Evolutionary conservation across 2,113 vertebrate species (phyloP).

Genomic region (Vicugna pacos): DNA sequence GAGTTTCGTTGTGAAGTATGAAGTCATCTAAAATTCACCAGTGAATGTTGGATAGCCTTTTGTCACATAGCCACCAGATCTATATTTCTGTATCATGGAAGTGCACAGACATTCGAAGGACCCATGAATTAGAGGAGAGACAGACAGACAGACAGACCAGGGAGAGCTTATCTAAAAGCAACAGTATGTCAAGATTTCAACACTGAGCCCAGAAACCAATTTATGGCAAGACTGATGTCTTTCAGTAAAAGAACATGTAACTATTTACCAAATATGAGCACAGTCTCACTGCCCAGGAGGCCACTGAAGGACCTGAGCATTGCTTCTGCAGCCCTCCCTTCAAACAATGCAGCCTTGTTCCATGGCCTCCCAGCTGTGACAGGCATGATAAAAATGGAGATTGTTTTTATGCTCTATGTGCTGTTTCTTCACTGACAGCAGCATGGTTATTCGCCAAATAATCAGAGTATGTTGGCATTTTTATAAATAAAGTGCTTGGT

Average conservation of each 20-base stretch:
- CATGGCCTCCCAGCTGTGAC: slow-evolving; percentile 73
- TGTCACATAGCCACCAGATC: neutral
- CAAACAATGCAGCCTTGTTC: slow-evolving; percentile 79
- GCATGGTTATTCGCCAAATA: slow-evolving; percentile 78
- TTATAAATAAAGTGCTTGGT: slow-evolving; percentile 78
- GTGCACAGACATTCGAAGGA: neutral
- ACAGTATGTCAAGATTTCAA: neutral
- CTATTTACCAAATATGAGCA: slow-evolving; percentile 47
- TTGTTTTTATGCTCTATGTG: slow-evolving; percentile 74
- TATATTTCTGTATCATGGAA: neutral
- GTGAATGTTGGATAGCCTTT: neutral
- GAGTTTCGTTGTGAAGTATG: neutral
- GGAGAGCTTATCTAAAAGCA: slow-evolving; percentile 22
- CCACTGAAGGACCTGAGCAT: neutral
- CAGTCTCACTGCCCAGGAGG: slow-evolving; percentile 33
- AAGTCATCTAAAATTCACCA: slow-evolving; percentile 39
- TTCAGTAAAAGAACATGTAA: slow-evolving; percentile 39
- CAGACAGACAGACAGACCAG: neutral
- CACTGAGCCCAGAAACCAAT: neutral
- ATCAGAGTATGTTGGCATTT: slow-evolving; percentile 76
- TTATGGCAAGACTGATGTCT: neutral
- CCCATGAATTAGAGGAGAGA: neutral
- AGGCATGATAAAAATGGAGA: slow-evolving; percentile 80
- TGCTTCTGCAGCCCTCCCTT: neutral
- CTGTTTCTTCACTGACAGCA: slow-evolving; percentile 76